phyloP scores from a whole-genome alignment of 2,113 vertebrate species.

The Struthidea cinerea region DNA sequence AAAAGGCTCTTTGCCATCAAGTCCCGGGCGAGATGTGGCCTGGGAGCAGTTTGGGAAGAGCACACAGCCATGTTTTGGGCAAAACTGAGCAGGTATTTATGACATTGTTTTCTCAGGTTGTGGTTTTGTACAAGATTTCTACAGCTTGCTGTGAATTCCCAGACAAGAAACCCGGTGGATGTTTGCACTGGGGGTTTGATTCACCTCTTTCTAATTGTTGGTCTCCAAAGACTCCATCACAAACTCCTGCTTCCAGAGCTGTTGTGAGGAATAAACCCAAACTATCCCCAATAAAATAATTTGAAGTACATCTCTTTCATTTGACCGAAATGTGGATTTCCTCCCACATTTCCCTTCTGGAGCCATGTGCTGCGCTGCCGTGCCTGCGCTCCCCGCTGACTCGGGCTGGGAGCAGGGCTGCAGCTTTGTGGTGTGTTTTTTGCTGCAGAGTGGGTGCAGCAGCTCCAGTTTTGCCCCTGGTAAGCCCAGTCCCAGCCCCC shows the following conservation, averaged over 20 bases:
- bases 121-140: background rate
- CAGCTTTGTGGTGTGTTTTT: background rate
- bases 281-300: background rate
- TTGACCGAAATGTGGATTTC: background rate
- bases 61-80: background rate
- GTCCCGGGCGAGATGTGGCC: background rate
- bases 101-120: background rate
- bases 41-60: background rate
- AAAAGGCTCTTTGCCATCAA: background rate
- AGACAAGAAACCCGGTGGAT: background rate
- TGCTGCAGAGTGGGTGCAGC: background rate
- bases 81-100: background rate
- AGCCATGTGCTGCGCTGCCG: background rate
- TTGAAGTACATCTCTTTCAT: background rate
- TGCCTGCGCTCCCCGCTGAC: background rate
- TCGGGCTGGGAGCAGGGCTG: rapidly evolving
- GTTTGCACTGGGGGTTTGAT: background rate
- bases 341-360: background rate
- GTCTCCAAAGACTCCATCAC: background rate
- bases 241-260: slow-evolving; percentile 7
- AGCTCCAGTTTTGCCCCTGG: background rate
- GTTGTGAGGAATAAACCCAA: slow-evolving; percentile 3
- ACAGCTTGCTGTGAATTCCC: slow-evolving; percentile 22
- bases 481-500: background rate
- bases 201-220: background rate